Percentiles rank a stretch among this genome's conserved stretches.
These are phyloP conservation scores for Thamnophis elegans DNA, from an alignment of 2,797 vertebrate species.

Conservation along the genomic window DNA sequence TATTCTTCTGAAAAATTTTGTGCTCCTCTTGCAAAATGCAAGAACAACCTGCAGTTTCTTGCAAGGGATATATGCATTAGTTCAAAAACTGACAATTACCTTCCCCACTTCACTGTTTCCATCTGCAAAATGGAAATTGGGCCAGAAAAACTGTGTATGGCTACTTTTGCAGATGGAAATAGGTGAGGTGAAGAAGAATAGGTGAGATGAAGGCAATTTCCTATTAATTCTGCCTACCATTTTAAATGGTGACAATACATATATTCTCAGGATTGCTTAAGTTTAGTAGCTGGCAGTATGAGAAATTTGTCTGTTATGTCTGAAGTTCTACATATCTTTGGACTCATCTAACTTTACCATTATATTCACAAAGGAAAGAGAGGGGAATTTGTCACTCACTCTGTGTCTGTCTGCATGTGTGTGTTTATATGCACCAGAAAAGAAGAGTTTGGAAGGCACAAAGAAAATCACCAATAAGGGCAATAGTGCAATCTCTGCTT, in stretches of 20 bases:
- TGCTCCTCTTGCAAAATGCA: neutral
- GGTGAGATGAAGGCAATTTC: constrained; percentile 25
- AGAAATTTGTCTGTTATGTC: neutral
- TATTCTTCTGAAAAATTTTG: neutral
- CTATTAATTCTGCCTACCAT: neutral
- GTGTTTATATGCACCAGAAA: constrained; percentile 6
- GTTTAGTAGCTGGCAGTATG: constrained; percentile 9
- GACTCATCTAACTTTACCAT: neutral
- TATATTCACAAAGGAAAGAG: constrained; percentile 1
- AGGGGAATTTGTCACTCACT: constrained; percentile 35
- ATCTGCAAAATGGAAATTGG: constrained; percentile 37
- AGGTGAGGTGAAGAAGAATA: constrained; percentile 32
- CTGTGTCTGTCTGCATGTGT: neutral
- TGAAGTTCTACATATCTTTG: neutral
- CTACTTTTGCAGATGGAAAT: constrained; percentile 36
- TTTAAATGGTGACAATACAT: constrained; percentile 27
- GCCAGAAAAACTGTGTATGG: neutral
- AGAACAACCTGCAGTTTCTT: neutral
- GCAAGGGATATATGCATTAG: neutral
- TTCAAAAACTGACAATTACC: neutral
- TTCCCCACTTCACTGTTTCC: constrained; percentile 14
- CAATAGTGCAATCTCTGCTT: neutral
- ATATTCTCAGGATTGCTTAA: constrained; percentile 19
- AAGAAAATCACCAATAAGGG: constrained; percentile 39
- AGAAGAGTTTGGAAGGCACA: constrained; percentile 24